These are phyloP conservation scores for Procapra przewalskii DNA, from an alignment of 2,113 vertebrate species.

Conservation along the genomic window DNA sequence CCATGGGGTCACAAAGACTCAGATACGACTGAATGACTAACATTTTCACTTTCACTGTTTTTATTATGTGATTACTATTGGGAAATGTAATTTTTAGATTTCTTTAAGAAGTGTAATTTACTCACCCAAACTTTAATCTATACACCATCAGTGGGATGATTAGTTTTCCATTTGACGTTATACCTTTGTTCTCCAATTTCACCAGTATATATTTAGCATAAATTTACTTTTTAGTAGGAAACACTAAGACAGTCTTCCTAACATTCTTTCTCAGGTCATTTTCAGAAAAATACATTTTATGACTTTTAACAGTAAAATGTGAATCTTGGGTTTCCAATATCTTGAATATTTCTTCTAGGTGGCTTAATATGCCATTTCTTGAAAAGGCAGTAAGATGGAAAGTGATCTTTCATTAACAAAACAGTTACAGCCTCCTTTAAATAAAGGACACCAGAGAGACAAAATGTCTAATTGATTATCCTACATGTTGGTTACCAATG, in stretches of 20 bases:
- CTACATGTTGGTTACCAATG: neutral
- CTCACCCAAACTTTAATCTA: neutral
- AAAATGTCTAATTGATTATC: neutral
- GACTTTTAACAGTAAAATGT: neutral
- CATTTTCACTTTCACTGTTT: neutral
- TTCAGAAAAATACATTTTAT: slow-evolving; percentile 27
- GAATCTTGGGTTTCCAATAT: neutral
- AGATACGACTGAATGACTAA: neutral
- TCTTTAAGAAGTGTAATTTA: neutral
- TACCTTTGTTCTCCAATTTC: neutral
- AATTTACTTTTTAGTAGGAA: neutral
- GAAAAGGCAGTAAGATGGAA: neutral
- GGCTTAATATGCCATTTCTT: neutral
- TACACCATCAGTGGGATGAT: neutral
- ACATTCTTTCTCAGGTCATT: neutral
- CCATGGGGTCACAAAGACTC: neutral
- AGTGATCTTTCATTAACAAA: neutral
- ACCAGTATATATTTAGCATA: neutral
- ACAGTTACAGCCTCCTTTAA: neutral
- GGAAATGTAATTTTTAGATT: neutral
- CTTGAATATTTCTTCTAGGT: neutral
- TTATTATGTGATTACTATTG: neutral
- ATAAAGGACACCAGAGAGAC: neutral
- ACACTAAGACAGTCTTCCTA: neutral
- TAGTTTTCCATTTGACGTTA: neutral